These are phyloP conservation scores for Ataeniobius toweri DNA, from an alignment of 2,797 vertebrate species.

Conservation along the genomic window DNA sequence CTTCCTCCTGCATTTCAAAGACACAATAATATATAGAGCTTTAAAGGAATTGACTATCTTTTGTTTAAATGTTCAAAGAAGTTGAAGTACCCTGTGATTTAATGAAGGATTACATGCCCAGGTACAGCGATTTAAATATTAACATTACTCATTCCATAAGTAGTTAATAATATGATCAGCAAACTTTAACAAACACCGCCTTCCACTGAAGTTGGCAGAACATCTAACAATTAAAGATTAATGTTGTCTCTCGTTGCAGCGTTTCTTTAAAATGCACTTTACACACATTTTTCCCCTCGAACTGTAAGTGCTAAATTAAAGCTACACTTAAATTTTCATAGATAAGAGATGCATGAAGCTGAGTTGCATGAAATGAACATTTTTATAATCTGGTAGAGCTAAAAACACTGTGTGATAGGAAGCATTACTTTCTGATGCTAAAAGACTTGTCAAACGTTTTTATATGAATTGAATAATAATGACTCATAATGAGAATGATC, in stretches of 20 bases:
- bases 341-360: neutral
- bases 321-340: constrained; percentile 8
- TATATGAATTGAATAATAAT: constrained; percentile 31
- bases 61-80: neutral
- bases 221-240: constrained; percentile 29
- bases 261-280: constrained; percentile 30
- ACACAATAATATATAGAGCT: neutral
- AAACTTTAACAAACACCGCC: constrained; percentile 15
- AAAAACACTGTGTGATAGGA: neutral
- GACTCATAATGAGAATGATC: constrained; percentile 2
- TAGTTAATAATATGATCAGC: constrained; percentile 6
- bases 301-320: constrained; percentile 3
- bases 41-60: neutral
- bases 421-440: neutral
- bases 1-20: constrained; percentile 19
- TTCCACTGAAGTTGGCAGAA: constrained; percentile 11
- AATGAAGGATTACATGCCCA: neutral
- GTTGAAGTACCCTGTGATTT: neutral
- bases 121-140: neutral
- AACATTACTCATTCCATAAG: neutral
- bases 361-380: neutral
- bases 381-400: no score
- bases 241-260: constrained; percentile 9
- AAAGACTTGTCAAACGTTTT: neutral
- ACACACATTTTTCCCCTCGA: constrained; percentile 19